Percentiles rank a stretch among this genome's conserved stretches.
phyloP scores from a whole-genome alignment of 1,140 invertebrate genomes.

The Anthonomus grandis region DNA sequence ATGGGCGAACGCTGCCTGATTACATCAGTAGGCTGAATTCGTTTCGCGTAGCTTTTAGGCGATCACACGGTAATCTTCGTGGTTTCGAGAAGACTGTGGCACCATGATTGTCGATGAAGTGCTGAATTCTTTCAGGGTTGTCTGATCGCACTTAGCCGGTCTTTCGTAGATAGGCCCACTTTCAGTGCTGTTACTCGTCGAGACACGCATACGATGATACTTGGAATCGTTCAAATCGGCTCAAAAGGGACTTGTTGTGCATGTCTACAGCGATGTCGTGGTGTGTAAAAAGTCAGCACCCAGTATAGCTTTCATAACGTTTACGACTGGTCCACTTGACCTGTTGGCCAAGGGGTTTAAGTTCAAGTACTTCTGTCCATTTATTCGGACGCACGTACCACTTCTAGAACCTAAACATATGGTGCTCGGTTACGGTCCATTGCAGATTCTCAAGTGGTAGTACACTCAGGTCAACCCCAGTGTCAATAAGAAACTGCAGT shows the following conservation, averaged over 20 bases:
- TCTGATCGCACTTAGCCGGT: not conserved
- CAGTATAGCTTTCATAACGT: constrained; percentile 20
- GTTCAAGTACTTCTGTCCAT: constrained; percentile 1
- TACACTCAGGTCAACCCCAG: constrained; percentile 9
- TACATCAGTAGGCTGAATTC: constrained; percentile 38
- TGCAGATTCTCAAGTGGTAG: constrained; percentile 2
- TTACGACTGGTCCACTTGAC: constrained; percentile 24
- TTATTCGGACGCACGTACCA: constrained; percentile 7
- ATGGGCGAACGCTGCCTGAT: constrained; percentile 36
- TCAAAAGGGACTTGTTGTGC: not conserved
- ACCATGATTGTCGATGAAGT: constrained; percentile 37
- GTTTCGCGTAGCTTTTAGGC: constrained; percentile 30
- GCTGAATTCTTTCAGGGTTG: not conserved
- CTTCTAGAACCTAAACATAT: constrained; percentile 18
- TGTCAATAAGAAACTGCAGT: constrained; percentile 8
- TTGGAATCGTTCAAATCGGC: no score
- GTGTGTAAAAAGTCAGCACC: constrained; percentile 25
- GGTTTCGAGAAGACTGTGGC: constrained; percentile 39
- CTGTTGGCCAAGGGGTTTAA: constrained; percentile 16
- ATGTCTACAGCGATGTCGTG: constrained; percentile 1
- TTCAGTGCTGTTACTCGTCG: no score
- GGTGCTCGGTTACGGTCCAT: no score
- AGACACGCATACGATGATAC: no score
- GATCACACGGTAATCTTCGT: constrained; percentile 41
- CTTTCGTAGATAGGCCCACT: no score